Percentiles rank a stretch among this genome's conserved stretches.
Evolutionary conservation across 2,797 vertebrate genomes (phyloP).

Genomic region (Neosalanx taihuensis): DNA sequence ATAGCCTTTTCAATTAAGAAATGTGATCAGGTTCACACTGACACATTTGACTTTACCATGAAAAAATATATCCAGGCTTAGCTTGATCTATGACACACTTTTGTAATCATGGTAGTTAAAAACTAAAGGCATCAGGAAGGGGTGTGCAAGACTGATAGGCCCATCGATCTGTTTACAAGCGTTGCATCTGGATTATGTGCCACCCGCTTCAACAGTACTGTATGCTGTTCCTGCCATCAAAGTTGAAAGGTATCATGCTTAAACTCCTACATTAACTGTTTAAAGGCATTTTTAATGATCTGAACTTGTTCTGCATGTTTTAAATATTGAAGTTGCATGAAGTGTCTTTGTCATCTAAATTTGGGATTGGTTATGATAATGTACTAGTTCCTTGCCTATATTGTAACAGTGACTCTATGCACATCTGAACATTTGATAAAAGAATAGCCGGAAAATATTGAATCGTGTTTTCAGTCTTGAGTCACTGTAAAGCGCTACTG

Average conservation of each 20-base stretch:
- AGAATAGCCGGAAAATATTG: too few relatives aligned
- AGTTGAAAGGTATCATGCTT: conserved; percentile 30
- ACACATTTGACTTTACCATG: too few relatives aligned
- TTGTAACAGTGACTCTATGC: conserved; percentile 8
- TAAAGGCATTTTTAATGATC: conserved; percentile 34
- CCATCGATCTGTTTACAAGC: not conserved
- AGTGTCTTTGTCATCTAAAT: conserved; percentile 27
- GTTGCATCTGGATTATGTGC: not conserved
- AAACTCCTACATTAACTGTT: conserved; percentile 24
- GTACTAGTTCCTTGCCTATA: conserved; percentile 31
- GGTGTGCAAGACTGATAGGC: not conserved
- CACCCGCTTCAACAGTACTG: conserved; percentile 8
- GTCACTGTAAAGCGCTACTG: too few relatives aligned
- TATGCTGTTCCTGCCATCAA: conserved; percentile 43
- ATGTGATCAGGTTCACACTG: too few relatives aligned
- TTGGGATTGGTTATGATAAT: conserved; percentile 38
- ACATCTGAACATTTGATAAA: conserved; percentile 1
- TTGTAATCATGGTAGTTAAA: too few relatives aligned
- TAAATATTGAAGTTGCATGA: conserved; percentile 61
- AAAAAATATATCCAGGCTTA: too few relatives aligned
- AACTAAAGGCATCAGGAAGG: not conserved
- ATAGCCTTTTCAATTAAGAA: too few relatives aligned
- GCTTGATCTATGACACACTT: too few relatives aligned
- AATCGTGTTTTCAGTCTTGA: too few relatives aligned
- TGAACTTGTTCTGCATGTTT: conserved; percentile 41